Evolutionary conservation across 1,140 invertebrate species (phyloP).

Genomic region (Batillaria attramentaria): DNA sequence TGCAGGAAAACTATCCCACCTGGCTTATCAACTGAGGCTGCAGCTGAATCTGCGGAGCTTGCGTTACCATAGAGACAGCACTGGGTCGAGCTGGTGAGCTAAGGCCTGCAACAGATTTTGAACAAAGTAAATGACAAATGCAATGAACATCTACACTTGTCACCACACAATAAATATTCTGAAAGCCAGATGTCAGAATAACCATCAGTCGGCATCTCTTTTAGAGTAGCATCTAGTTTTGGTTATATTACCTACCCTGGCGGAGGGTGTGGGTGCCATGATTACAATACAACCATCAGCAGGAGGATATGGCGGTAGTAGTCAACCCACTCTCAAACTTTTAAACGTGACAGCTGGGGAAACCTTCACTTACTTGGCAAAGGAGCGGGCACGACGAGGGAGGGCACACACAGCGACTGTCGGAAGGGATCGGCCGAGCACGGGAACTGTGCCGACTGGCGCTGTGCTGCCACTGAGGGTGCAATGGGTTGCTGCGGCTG

Average conservation of each 20-base stretch:
- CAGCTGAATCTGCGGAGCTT: slow-evolving; percentile 77
- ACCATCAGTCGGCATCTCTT: too few relatives aligned
- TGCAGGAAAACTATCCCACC: slow-evolving; percentile 52
- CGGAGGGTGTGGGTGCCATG: not conserved
- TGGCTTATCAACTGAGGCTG: slow-evolving; percentile 73
- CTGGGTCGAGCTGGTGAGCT: slow-evolving; percentile 81
- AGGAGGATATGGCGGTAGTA: not conserved
- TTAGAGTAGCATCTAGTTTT: too few relatives aligned
- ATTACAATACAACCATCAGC: not conserved
- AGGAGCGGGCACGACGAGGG: slow-evolving; percentile 76
- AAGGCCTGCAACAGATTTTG: too few relatives aligned
- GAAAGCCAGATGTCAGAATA: too few relatives aligned
- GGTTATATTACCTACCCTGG: not conserved
- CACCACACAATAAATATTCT: too few relatives aligned
- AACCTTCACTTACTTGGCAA: slow-evolving; percentile 59
- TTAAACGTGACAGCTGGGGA: too few relatives aligned
- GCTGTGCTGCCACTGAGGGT: slow-evolving; percentile 61
- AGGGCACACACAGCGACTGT: slow-evolving; percentile 82
- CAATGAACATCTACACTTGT: too few relatives aligned
- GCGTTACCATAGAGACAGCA: slow-evolving; percentile 82
- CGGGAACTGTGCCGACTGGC: slow-evolving; percentile 75
- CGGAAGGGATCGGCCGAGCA: slow-evolving; percentile 78
- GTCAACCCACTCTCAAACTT: too few relatives aligned
- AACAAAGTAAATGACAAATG: too few relatives aligned
- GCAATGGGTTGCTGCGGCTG: slow-evolving; percentile 65